These are phyloP conservation scores for Drosophila pseudoobscura DNA, from an alignment of 1,140 invertebrate genomes.

Conservation along the genomic window DNA sequence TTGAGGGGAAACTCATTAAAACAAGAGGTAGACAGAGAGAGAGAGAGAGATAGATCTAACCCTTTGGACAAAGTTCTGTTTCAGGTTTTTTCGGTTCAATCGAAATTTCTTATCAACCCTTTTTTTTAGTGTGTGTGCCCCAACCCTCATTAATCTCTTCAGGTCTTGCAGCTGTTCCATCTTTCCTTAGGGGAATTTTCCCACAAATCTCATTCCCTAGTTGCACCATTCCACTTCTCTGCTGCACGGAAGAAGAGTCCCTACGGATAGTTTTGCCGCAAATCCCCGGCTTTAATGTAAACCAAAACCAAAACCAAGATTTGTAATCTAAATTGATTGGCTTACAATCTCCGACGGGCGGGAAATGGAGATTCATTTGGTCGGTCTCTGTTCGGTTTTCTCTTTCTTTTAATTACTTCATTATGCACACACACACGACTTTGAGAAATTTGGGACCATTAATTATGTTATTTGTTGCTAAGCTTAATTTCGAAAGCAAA, in stretches of 20 bases:
- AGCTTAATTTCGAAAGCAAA: background rate
- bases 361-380: background rate
- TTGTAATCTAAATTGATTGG: conserved; percentile 58
- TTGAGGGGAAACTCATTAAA: conserved; percentile 20
- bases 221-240: background rate
- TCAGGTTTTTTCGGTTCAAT: conserved; percentile 53
- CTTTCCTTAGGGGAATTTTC: conserved; percentile 12
- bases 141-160: conserved; percentile 75
- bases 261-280: conserved; percentile 10
- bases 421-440: conserved; percentile 32
- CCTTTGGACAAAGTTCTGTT: conserved; percentile 20
- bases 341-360: conserved; percentile 2
- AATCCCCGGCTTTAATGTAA: conserved; percentile 13
- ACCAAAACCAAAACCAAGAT: conserved; percentile 1
- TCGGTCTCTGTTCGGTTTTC: conserved; percentile 3
- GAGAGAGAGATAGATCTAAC: conserved; percentile 31
- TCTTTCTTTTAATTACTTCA: conserved; percentile 56
- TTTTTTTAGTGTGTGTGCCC: conserved; percentile 35
- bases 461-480: background rate
- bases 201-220: background rate
- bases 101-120: conserved; percentile 74
- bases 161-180: conserved; percentile 44
- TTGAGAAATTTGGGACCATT: conserved; percentile 8
- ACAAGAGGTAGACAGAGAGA: background rate
- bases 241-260: background rate